Conservation (phyloP, 2,797 vertebrate genomes). For the Pyrrhura leucotis region DNA sequence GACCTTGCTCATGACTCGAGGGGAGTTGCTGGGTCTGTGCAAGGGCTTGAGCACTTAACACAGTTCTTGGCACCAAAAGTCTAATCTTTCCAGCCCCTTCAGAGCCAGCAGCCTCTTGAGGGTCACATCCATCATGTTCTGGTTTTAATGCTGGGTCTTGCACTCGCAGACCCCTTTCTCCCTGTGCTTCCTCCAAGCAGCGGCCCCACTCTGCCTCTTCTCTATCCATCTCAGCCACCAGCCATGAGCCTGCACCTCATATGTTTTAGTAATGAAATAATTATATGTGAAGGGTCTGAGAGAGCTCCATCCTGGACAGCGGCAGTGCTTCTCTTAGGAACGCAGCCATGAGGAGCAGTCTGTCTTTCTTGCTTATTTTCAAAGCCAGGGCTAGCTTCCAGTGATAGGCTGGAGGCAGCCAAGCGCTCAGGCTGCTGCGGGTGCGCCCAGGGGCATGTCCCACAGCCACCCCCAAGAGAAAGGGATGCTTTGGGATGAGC, state of each 20-base stretch:
- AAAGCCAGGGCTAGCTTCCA: neutral
- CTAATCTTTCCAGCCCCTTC: fast-evolving
- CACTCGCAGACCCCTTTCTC: fast-evolving
- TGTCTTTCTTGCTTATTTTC: fast-evolving
- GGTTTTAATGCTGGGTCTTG: neutral
- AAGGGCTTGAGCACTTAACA: fast-evolving
- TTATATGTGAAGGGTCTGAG: neutral
- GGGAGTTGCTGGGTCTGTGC: neutral
- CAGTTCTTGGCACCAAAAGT: fast-evolving
- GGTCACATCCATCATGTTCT: fast-evolving
- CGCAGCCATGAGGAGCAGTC: neutral
- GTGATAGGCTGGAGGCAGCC: fast-evolving
- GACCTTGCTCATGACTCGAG: fast-evolving
- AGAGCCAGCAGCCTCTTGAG: fast-evolving
- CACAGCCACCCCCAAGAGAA: neutral
- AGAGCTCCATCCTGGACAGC: fast-evolving
- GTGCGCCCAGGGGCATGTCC: fast-evolving
- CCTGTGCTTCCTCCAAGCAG: neutral
- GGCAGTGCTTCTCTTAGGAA: fast-evolving
- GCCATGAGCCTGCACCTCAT: fast-evolving
- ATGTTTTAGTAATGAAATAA: fast-evolving
- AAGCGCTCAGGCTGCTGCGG: neutral
- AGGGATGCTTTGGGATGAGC: fast-evolving
- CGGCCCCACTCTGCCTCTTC: fast-evolving
- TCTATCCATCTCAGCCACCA: fast-evolving